Conservation (phyloP, 2,888 invertebrate species). For the Priocnemis perturbator region DNA sequence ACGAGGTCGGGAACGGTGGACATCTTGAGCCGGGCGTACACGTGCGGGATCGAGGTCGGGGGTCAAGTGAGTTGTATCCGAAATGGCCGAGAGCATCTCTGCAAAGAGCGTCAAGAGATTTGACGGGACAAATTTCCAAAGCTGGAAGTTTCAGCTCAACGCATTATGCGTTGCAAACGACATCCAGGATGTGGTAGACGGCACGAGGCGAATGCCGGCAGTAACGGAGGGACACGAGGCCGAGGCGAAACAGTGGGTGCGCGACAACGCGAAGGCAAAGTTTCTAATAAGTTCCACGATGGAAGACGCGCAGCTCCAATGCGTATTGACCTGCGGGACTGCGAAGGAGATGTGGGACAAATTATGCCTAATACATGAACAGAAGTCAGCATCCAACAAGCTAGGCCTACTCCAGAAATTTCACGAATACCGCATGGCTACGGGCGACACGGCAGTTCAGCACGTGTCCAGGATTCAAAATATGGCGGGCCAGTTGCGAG, state of each 20-base stretch:
- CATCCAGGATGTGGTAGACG: constrained; percentile 27
- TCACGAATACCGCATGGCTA: constrained; percentile 34
- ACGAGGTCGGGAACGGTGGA: no score
- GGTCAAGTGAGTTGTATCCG: background rate
- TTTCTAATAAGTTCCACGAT: constrained; percentile 36
- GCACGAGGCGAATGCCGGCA: constrained; percentile 21
- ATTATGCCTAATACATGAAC: constrained; percentile 41
- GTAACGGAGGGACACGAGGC: constrained; percentile 7
- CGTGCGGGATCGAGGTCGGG: background rate
- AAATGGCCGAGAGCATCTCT: constrained; percentile 15
- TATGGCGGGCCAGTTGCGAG: constrained; percentile 31
- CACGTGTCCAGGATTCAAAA: constrained; percentile 41
- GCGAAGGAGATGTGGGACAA: constrained; percentile 46
- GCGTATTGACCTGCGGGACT: constrained; percentile 31
- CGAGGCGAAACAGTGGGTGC: constrained; percentile 31
- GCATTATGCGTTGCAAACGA: constrained; percentile 31
- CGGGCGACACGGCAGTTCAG: constrained; percentile 36
- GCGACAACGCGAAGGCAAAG: constrained; percentile 43
- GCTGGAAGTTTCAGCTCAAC: constrained; percentile 43
- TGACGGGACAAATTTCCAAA: constrained; percentile 42
- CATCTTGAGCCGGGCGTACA: no score
- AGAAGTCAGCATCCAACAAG: constrained; percentile 46
- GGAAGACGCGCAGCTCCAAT: constrained; percentile 34
- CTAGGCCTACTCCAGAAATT: constrained; percentile 37
- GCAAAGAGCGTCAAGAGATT: constrained; percentile 25